Base-by-base conservation (phyloP, 2,797 vertebrate species). In the Mus spretus region DNA sequence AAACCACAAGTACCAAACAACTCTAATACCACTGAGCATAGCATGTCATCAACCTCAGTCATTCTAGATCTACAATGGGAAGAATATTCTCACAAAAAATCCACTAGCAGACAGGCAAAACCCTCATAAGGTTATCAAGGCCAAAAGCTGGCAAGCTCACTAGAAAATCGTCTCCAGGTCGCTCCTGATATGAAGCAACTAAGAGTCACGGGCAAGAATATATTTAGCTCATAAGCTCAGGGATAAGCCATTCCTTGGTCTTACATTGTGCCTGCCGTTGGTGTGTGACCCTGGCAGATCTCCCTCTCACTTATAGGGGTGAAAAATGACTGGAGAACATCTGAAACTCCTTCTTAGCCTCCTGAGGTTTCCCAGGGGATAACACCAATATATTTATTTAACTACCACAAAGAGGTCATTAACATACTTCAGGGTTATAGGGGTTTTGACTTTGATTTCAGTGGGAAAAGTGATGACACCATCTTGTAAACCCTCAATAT, bases 161-260 rank as follows among this genome's bases (percentile, higher is more conserved):
- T 86, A 77, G 44, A 91, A 87, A 93, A 88, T 88, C 53, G 40
- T n/a, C 55, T 91, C 44, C 40, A 63, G 50, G 8, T 84, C 40
- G 81, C 57, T 53, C 40, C 72, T 89, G 59, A 91, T 94, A 89
- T 86, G 81, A 93, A 92, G 26, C 24, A 55, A 84, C 53, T 63
- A 89, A 92, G 22, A 84, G n/a, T 81, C 84, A 53, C 10, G 26
- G 53, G 8, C 47, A 82, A 67, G 81, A 61, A 87, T 94, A 93
- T 94, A 93, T 90, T 95, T 97, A 91, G 80, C 72, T 55, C 47
- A 70, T 88, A 72, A 95, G 37, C 65, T 90, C 55, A 44, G 70
- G 47, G 65, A 61, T 65, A 87, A 90, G 31, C 31, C 3, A 79
- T 83, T 19, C 14, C 44, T 92, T 37, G 59, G 84, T 70, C 53